Conservation (phyloP, 2,888 invertebrate genomes). For the Aspidiotus rigidus region DNA sequence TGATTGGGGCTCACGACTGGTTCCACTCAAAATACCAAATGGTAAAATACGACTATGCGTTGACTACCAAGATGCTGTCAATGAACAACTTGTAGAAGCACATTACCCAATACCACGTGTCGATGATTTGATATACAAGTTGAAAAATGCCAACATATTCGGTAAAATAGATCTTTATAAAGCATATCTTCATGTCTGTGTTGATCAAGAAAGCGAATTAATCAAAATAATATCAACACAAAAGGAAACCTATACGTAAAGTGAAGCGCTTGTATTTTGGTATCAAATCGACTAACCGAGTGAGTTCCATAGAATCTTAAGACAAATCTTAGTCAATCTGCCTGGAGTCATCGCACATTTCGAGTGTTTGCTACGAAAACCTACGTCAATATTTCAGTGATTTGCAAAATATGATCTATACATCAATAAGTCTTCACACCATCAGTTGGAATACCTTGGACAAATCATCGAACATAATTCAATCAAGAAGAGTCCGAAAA, state of each 20-base stretch:
- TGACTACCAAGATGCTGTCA: conserved; percentile 39
- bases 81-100: conserved; percentile 36
- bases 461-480: conserved; percentile 34
- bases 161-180: conserved; percentile 36
- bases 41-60: conserved; percentile 34
- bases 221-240: conserved; percentile 38
- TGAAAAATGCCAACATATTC: conserved; percentile 25
- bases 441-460: conserved; percentile 34
- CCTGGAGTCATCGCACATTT: too few species aligned
- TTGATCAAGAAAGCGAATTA: conserved; percentile 30
- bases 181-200: conserved; percentile 35
- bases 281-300: conserved; percentile 36
- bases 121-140: conserved; percentile 34
- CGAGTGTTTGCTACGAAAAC: too few species aligned
- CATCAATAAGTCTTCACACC: conserved; percentile 35
- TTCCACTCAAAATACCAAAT: conserved; percentile 18
- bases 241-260: conserved; percentile 37
- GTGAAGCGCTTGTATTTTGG: conserved; percentile 38
- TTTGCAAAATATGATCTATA: conserved; percentile 27
- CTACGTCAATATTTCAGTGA: too few species aligned
- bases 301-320: conserved; percentile 35
- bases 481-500: conserved; percentile 34
- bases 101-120: conserved; percentile 36
- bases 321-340: conserved; percentile 12
- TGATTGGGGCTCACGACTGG: conserved; percentile 36